Evolutionary conservation across 37 sponge, comb jelly and placozoan species (phyloP), one percentile per base, ranked within the genome.

Genomic region (Spongia lamella): DNA sequence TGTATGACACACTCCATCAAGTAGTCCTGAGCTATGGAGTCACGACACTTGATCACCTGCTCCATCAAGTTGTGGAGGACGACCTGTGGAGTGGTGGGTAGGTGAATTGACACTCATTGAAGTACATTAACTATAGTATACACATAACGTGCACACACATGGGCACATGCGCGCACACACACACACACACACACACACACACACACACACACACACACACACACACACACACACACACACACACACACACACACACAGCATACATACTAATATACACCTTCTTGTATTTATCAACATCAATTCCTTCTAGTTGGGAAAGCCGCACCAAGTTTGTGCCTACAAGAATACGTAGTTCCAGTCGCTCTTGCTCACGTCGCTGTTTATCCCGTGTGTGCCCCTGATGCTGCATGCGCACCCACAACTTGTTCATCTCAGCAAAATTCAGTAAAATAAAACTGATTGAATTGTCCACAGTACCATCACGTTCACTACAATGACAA

Each of bases 341-440:
- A 13, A 98, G 91, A n/a, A 98, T 87, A 71, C 85, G 51, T 32
- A 98, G 86, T 63, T 98, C 99, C 71, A 88, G 83, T 29, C 99
- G 64, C 74, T 98, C 99, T 75, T 95, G 87, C 75, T 98, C 99
- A 20, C 99, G 69, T 76, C 87, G 83, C 56, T 89, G 88, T 72
- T 86, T 92, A 85, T 98, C 99, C 63, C 90, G 67, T 9, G 96
- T 84, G 84, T 98, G 99, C 14, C 99, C 99, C 88, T 97, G 98
- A 79, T 97, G 96, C 65, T 97, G 98, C 95, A 97, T 97, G 25
- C 98, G 90, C 30, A 97, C 98, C 98, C 98, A 97, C 51, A 97
- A 84, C 79, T 97, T 97, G 86, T 97, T 97, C 98, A 97, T 97
- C 90, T 97, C 98, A 36, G 77, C 64, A 71, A 88, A 97, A 88